Evolutionary conservation across 2,113 vertebrate species (phyloP).

Genomic region (Toxotes jaculatrix): DNA sequence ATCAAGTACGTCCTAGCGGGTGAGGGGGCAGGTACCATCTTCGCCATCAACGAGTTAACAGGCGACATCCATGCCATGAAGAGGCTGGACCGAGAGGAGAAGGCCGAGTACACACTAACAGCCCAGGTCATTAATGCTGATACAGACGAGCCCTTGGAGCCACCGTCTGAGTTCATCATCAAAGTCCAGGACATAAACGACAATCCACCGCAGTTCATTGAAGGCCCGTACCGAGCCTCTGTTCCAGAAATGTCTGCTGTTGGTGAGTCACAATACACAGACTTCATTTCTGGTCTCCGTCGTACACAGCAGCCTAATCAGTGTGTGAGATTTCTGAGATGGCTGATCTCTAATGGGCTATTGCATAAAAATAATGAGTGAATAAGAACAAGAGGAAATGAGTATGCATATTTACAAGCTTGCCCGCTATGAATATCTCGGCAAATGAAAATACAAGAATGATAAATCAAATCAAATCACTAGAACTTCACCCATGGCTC

Average conservation of each 20-base stretch:
- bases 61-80: slow-evolving; percentile 99
- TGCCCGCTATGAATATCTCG: slow-evolving; percentile 35
- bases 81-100: slow-evolving; percentile 97
- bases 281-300: slow-evolving; percentile 22
- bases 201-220: slow-evolving; percentile 95
- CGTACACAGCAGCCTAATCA: slow-evolving; percentile 56
- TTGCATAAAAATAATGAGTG: slow-evolving; percentile 75
- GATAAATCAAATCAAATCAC: slow-evolving; percentile 62
- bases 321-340: slow-evolving; percentile 58
- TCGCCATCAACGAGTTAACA: slow-evolving; percentile 96
- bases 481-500: slow-evolving; percentile 38
- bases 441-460: slow-evolving; percentile 58
- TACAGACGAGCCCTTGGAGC: slow-evolving; percentile 92
- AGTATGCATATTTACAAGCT: slow-evolving; percentile 64
- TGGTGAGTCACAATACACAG: slow-evolving; percentile 85
- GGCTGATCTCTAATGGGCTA: slow-evolving; percentile 67
- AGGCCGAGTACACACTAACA: slow-evolving; percentile 96
- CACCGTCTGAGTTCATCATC: slow-evolving; percentile 98
- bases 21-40: slow-evolving; percentile 98
- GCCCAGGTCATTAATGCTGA: slow-evolving; percentile 95
- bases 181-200: slow-evolving; percentile 99
- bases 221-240: slow-evolving; percentile 93
- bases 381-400: slow-evolving; percentile 62
- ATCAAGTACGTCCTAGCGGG: slow-evolving; percentile 97
- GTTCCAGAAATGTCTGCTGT: slow-evolving; percentile 97